A percentile compares a stretch with the other conserved stretches of the same genome.
These are phyloP conservation scores for Leptinotarsa juncta DNA, from an alignment of 2,888 invertebrate genomes.

Conservation along the genomic window DNA sequence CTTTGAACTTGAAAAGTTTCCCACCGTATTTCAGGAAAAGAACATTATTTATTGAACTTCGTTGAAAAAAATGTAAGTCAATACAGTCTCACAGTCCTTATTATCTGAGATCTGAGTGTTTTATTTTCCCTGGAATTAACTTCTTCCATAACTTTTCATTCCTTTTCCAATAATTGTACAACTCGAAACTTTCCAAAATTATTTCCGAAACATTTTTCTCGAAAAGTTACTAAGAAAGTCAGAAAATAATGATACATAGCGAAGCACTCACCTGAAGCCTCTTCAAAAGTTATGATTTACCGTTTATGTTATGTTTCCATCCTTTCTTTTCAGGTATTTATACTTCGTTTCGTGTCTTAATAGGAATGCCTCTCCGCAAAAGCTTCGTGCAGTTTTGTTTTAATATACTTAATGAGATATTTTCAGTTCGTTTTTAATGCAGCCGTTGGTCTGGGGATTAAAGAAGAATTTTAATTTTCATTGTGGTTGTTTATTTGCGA, in stretches of 20 bases:
- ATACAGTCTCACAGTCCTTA: too few relatives aligned
- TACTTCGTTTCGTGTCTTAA: neutral
- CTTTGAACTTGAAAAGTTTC: too few relatives aligned
- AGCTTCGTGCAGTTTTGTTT: conserved; percentile 2
- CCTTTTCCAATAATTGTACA: neutral
- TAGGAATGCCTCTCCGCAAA: neutral
- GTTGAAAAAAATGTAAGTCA: too few relatives aligned
- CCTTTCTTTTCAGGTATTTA: neutral
- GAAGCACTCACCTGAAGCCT: neutral
- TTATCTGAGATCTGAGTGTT: too few relatives aligned
- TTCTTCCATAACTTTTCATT: neutral
- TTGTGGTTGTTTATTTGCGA: neutral
- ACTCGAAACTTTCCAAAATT: neutral
- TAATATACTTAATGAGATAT: neutral
- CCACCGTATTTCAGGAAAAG: too few relatives aligned
- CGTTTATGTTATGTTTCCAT: neutral
- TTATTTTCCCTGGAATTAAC: too few relatives aligned
- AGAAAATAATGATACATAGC: neutral
- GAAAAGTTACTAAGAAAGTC: neutral
- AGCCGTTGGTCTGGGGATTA: neutral
- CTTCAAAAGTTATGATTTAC: conserved; percentile 11
- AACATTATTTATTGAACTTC: too few relatives aligned
- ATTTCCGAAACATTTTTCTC: neutral
- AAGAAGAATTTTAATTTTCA: neutral
- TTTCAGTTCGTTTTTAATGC: neutral